These are phyloP conservation scores for Passerculus sandwichensis DNA, from an alignment of 2,797 vertebrate genomes.

Conservation along the genomic window DNA sequence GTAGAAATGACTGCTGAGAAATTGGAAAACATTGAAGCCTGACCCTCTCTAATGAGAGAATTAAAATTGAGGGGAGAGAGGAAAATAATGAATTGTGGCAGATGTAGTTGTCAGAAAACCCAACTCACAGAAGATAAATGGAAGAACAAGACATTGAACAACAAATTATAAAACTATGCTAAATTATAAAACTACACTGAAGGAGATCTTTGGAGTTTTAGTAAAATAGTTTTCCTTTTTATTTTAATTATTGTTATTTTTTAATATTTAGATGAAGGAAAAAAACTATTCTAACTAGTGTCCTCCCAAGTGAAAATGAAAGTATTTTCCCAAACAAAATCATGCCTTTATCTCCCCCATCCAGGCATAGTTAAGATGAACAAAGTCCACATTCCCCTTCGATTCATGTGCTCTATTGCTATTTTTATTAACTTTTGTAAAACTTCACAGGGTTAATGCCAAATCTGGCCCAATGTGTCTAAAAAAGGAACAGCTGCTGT, in stretches of 20 bases:
- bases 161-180: neutral
- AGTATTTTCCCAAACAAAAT: neutral
- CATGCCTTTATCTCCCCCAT: neutral
- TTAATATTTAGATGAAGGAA: neutral
- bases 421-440: neutral
- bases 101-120: neutral
- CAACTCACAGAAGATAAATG: neutral
- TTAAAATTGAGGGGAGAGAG: neutral
- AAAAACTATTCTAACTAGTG: neutral
- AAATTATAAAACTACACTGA: neutral
- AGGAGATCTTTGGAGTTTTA: neutral
- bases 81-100: neutral
- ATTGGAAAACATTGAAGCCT: neutral
- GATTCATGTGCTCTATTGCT: neutral
- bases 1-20: slow-evolving; percentile 16
- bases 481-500: neutral
- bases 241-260: neutral
- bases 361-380: neutral
- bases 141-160: neutral
- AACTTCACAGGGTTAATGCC: neutral
- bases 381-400: neutral
- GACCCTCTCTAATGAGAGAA: neutral
- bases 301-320: neutral
- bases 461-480: neutral
- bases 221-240: neutral